Evolutionary conservation across 2,797 vertebrate species (phyloP).

Genomic region (Philypnodon macrostomus): DNA sequence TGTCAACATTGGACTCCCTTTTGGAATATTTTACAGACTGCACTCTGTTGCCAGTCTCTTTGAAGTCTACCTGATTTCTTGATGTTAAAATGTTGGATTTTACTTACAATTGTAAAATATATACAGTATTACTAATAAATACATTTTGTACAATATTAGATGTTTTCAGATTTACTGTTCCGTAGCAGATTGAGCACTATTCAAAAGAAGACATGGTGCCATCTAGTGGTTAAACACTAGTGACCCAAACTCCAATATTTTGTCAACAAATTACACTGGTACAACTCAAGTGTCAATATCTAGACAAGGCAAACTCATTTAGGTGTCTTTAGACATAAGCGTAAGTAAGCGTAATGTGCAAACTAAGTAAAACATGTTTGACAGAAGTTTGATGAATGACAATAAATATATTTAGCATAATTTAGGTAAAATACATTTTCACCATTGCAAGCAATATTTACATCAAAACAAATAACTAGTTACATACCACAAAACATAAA

Average conservation of each 20-base stretch:
- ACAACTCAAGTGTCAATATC: too few relatives aligned
- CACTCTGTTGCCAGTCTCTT: conserved; percentile 91
- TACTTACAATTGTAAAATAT: too few relatives aligned
- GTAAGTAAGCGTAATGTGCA: too few relatives aligned
- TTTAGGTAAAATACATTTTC: conserved; percentile 69
- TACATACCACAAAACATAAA: conserved; percentile 54
- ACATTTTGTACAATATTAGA: too few relatives aligned
- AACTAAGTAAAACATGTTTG: too few relatives aligned
- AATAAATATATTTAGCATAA: conserved; percentile 65
- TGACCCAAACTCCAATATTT: too few relatives aligned
- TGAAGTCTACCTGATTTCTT: conserved; percentile 79
- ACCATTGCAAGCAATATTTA: conserved; percentile 61
- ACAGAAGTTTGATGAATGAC: conserved; percentile 45
- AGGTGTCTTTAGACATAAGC: too few relatives aligned
- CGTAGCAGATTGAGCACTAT: too few relatives aligned
- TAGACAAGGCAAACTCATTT: too few relatives aligned
- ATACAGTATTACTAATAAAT: too few relatives aligned
- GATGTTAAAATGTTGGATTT: background rate
- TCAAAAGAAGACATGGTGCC: conserved; percentile 2
- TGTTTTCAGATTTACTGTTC: too few relatives aligned
- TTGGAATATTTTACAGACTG: conserved; percentile 96
- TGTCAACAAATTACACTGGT: too few relatives aligned
- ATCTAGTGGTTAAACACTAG: conserved; percentile 38
- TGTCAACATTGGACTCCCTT: conserved; percentile 91
- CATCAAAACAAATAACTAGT: conserved; percentile 42